Base-by-base conservation (phyloP, 92 coral and sea anemone species). In the Porites rus region DNA sequence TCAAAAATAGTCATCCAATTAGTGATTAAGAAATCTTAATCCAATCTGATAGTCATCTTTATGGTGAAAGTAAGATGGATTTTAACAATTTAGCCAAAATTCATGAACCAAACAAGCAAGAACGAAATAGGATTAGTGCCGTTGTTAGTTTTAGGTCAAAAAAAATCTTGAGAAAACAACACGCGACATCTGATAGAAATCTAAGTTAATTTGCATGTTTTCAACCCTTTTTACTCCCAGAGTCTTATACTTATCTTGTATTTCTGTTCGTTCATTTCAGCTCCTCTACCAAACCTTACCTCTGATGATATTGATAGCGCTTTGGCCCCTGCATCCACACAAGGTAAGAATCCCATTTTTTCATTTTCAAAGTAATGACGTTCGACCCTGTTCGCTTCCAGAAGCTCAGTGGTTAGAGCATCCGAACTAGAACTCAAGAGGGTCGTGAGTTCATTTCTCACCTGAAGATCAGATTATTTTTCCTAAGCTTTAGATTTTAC, bases 221-320 rank as follows among this genome's bases (percentile, higher is more conserved):
- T 56, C 16, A 56, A 14, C 14, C 61, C 1, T 7, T 28, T 7
- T 21, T 66, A 13, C 73, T 22, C n/a, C 7, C 20, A 6, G 58
- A 46, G 1, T 18, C 13, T 51, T 64, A 60, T 17, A 62, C 71
- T 77, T 77, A 77, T 43, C 61, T 65, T 14, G 18, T 11, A 8
- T 66, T 24, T 31, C 12, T 63, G 28, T 16, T 56, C 80, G 21
- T 89, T 62, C 51, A 13, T 91, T 84, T 74, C 83, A 97, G 99
- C 99, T 14, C 99, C 99, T 11, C 89, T 97, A 73, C 99, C 99
- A 74, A 97, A 97, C 84, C 93, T 97, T 18, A 97, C 99, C 10
- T 97, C 99, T 18, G 99, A 97, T 74, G 99, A 97, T 84, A 97
- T 97, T 70, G 99, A 97, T 78, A 90, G 90, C 4, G 99, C 99